Base-by-base conservation (phyloP, 2,113 vertebrate species). In the Ageneiosus marmoratus region DNA sequence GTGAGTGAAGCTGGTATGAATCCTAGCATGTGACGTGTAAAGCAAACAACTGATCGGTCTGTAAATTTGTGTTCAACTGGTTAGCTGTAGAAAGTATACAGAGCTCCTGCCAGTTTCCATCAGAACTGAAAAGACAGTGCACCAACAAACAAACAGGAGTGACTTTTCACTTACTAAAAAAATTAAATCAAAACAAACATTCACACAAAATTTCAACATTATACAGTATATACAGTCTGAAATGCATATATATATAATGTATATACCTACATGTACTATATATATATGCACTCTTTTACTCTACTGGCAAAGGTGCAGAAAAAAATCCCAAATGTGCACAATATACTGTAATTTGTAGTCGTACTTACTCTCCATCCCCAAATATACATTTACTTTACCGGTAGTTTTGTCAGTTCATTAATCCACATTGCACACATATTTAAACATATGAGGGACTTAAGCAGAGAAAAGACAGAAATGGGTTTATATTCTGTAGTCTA, bases 401-500 rank as follows among this genome's bases (percentile, higher is more conserved):
- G 2, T 46, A 46, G 11, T 72, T 46, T 22, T 67, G 65, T 70
- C 69, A 72, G 69, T 72, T 72, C 24, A 48, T 16, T 15, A 48
- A 48, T 16, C 46, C 24, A 48, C 41, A 48, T 8, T 27, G 41
- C 41, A 48, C 41, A 16, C 18, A 46, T 11, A 69, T 2, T 4
- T 27, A 27, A 50, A 62, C 55, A 77, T 9, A 24, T 83, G 77
- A 65, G 34, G 1, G 2, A 80, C 37, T 77, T n/a, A 53, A 86
- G 72, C 77, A 86, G 76, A 86, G 27, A 53, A 78, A 55, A 85
- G 74, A 80, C 78, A 50, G n/a, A 37, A 56, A 34, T 34, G 41
- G 77, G 46, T 51, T 51, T 67, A 67, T 62, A 50, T 29, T 73
- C 27, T 67, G 2, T 67, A 13, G 13, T 73, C 69, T 58, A 83